A percentile compares a stretch with the other conserved stretches of the same genome.
Conservation (phyloP, 2,113 vertebrate species). For the Acanthisitta chloris region DNA sequence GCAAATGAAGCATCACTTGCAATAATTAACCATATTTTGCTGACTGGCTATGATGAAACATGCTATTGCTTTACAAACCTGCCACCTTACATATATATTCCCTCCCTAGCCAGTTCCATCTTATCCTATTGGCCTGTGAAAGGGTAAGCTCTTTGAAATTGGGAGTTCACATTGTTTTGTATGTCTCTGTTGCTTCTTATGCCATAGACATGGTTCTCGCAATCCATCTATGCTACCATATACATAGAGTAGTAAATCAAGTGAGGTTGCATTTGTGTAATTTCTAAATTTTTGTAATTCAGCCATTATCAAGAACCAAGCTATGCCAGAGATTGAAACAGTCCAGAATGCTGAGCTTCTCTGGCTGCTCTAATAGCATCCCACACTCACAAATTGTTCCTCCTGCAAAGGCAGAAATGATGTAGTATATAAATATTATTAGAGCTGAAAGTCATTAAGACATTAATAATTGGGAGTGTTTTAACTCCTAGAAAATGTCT, state of each 20-base stretch:
- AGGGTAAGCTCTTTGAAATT: not conserved
- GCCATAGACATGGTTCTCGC: not conserved
- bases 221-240: accelerated
- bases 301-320: not conserved
- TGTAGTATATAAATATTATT: not conserved
- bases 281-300: not conserved
- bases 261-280: not conserved
- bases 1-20: not conserved
- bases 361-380: not conserved
- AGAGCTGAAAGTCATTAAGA: not conserved
- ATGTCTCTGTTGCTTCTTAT: not conserved
- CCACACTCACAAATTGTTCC: not conserved
- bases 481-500: not conserved
- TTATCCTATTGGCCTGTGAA: not conserved
- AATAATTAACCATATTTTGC: not conserved
- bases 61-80: not conserved
- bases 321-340: not conserved
- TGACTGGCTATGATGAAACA: not conserved
- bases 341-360: not conserved
- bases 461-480: not conserved
- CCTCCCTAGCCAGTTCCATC: not conserved
- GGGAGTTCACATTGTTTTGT: not conserved
- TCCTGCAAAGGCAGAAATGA: not conserved
- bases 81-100: accelerated
- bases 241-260: not conserved